Conservation (phyloP, 2,888 invertebrate genomes). For the Nasonia oneida region DNA sequence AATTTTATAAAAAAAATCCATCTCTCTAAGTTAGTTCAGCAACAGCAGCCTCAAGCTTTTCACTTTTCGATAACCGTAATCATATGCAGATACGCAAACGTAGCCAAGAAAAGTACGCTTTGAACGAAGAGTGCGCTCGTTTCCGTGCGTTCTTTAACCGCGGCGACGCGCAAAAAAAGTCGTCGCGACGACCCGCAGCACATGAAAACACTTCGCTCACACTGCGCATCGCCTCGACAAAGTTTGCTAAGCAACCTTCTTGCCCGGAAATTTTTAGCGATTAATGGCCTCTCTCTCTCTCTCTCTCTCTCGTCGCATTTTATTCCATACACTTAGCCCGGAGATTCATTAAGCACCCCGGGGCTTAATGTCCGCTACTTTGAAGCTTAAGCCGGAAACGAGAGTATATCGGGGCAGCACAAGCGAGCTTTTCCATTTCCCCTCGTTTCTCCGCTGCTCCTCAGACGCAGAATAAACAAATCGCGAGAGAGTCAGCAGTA, state of each 20-base stretch:
- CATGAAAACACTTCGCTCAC: background rate
- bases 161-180: too few relatives aligned
- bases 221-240: background rate
- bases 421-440: background rate
- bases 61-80: too few relatives aligned
- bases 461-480: conserved; percentile 55
- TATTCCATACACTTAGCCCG: background rate
- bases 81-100: too few relatives aligned
- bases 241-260: background rate
- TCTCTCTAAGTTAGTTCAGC: too few relatives aligned
- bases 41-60: too few relatives aligned
- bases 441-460: background rate
- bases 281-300: background rate
- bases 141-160: too few relatives aligned
- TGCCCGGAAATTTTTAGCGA: background rate
- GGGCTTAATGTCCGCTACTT: conserved; percentile 17
- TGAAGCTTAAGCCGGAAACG: conserved; percentile 21
- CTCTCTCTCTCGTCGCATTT: background rate
- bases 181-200: too few relatives aligned
- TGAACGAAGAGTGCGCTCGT: too few relatives aligned
- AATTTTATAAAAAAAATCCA: too few relatives aligned
- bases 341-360: conserved; percentile 17
- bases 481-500: conserved; percentile 25
- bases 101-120: too few relatives aligned
- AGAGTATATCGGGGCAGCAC: conserved; percentile 1